Conservation (phyloP, 2,113 vertebrate genomes). For the Oceanites oceanicus region DNA sequence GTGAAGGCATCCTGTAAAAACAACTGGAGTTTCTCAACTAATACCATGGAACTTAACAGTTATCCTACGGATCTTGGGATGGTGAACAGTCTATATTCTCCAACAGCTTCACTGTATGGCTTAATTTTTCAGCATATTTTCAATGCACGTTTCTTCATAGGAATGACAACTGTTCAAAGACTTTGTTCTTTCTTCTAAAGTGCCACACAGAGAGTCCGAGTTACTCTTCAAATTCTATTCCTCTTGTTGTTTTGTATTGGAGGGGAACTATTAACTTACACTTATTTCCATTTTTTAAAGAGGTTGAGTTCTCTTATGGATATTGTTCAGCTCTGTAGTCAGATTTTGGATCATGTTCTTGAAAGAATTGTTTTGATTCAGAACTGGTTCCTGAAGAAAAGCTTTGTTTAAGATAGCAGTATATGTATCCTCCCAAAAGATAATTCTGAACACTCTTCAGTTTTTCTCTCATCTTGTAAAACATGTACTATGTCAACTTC, state of each 20-base stretch:
- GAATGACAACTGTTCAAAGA: background rate
- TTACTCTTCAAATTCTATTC: background rate
- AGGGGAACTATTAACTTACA: background rate
- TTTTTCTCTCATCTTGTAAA: conserved; percentile 47
- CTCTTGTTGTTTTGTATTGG: background rate
- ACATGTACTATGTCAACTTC: background rate
- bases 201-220: background rate
- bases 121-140: background rate
- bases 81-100: background rate
- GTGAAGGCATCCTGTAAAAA: background rate
- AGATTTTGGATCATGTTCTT: background rate
- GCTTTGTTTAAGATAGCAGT: background rate
- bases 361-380: conserved; percentile 43
- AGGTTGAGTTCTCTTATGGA: background rate
- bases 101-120: conserved; percentile 8
- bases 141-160: background rate
- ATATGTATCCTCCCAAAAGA: conserved; percentile 17
- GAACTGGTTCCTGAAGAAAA: conserved; percentile 16
- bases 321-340: background rate
- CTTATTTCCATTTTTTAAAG: no score
- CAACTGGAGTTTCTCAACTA: background rate
- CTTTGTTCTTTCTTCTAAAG: background rate
- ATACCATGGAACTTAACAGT: background rate
- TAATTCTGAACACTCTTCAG: background rate
- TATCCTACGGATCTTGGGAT: background rate